Percentiles rank a stretch among this genome's conserved stretches.
Conservation (phyloP, 2,113 vertebrate genomes). For the Ondatra zibethicus region DNA sequence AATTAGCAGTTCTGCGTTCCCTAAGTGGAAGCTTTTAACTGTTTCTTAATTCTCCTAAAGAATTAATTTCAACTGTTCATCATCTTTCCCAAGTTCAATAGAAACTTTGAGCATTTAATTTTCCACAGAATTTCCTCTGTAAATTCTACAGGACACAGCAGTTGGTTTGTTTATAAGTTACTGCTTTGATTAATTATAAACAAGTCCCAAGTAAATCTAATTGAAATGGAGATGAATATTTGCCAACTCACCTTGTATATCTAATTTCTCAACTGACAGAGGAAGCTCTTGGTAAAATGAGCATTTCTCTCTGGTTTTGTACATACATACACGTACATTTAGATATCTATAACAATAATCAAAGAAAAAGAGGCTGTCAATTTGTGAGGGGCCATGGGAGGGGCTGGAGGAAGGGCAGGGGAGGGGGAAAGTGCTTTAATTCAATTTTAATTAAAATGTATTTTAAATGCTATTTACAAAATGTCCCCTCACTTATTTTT, state of each 20-base stretch:
- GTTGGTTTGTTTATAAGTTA: background rate
- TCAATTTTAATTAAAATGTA: background rate
- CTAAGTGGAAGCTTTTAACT: background rate
- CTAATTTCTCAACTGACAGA: constrained; percentile 9
- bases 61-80: constrained; percentile 34
- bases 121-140: background rate
- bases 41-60: constrained; percentile 32
- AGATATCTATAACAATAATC: background rate
- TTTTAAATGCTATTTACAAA: background rate
- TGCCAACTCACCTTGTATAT: background rate
- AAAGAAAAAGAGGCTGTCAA: background rate
- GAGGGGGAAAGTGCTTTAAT: background rate
- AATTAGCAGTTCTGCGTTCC: constrained; percentile 5
- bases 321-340: background rate
- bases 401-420: background rate
- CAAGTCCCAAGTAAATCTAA: background rate
- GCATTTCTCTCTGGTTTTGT: background rate
- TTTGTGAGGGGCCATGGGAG: background rate
- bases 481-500: background rate
- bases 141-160: background rate
- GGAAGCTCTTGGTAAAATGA: constrained; percentile 25
- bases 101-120: constrained; percentile 32
- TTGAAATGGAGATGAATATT: background rate
- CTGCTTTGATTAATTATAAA: constrained; percentile 24
- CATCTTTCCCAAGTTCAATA: constrained; percentile 2